phyloP scores from a whole-genome alignment of 1,140 invertebrate species.

The Spodoptera frugiperda region DNA sequence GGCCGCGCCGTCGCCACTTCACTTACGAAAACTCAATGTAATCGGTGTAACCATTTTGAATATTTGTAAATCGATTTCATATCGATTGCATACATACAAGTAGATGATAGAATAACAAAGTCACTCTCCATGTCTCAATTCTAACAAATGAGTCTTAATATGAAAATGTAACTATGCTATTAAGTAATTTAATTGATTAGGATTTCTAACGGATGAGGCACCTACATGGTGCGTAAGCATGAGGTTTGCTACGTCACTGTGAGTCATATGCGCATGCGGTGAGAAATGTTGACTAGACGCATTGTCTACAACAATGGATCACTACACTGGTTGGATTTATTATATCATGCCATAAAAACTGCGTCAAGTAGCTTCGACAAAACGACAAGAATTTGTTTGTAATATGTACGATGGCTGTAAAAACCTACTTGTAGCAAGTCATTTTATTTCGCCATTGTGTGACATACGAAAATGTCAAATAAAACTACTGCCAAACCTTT shows the following conservation, averaged over 20 bases:
- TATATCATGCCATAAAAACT: constrained; percentile 77
- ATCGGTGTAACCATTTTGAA: constrained; percentile 37
- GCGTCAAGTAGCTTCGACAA: constrained; percentile 27
- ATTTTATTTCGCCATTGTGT: background rate
- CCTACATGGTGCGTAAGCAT: constrained; percentile 67
- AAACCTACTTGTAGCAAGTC: background rate
- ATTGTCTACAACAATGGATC: constrained; percentile 81
- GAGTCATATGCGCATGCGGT: constrained; percentile 71
- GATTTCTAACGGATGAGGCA: constrained; percentile 55
- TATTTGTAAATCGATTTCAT: constrained; percentile 45
- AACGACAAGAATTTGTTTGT: constrained; percentile 31
- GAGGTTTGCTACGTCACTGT: constrained; percentile 69
- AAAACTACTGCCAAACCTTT: too few species aligned
- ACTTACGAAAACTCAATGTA: constrained; percentile 47
- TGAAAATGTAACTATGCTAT: constrained; percentile 28
- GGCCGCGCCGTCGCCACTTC: constrained; percentile 16
- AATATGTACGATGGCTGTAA: background rate
- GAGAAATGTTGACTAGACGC: constrained; percentile 76
- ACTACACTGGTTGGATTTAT: constrained; percentile 74
- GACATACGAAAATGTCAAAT: too few species aligned
- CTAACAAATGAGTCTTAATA: constrained; percentile 26
- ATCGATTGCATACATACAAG: constrained; percentile 18
- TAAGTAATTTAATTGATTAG: constrained; percentile 52
- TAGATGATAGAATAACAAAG: constrained; percentile 7
- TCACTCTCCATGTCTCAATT: constrained; percentile 26